These are phyloP conservation scores for Bryconaethiops microstoma DNA, from an alignment of 2,797 vertebrate genomes.

Conservation along the genomic window DNA sequence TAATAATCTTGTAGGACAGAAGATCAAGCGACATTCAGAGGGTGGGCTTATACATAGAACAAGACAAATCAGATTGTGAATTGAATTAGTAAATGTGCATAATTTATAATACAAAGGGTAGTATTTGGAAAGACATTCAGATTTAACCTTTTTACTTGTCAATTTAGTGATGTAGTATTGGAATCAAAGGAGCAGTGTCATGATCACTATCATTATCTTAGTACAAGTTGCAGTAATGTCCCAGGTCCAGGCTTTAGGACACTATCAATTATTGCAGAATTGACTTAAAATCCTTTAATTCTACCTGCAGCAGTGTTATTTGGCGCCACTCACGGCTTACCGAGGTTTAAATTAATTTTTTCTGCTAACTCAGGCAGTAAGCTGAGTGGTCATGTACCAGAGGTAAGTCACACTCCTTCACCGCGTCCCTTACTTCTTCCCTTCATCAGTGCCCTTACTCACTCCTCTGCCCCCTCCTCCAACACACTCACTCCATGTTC, in stretches of 20 bases:
- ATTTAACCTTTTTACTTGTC: too few species aligned
- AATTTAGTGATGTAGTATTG: not conserved
- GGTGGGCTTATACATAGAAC: too few species aligned
- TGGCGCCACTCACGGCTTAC: conserved; percentile 15
- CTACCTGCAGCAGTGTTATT: conserved; percentile 41
- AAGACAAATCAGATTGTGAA: too few species aligned
- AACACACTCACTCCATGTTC: conserved; percentile 8
- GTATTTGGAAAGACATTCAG: too few species aligned
- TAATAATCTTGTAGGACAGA: too few species aligned
- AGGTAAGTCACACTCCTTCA: conserved; percentile 4
- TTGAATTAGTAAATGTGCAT: too few species aligned
- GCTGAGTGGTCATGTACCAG: not conserved
- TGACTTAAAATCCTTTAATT: conserved; percentile 12
- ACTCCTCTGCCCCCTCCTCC: not conserved
- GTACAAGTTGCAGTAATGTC: not conserved
- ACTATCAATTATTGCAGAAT: not conserved
- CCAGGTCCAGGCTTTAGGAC: not conserved
- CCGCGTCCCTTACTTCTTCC: conserved; percentile 9
- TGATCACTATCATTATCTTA: conserved; percentile 9
- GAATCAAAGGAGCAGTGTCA: not conserved
- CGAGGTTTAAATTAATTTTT: not conserved
- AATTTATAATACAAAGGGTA: too few species aligned
- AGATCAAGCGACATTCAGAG: too few species aligned
- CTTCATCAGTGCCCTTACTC: not conserved
- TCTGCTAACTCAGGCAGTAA: not conserved